Evolutionary conservation across 2,888 invertebrate genomes (phyloP).

Genomic region (Cantharis rufa): DNA sequence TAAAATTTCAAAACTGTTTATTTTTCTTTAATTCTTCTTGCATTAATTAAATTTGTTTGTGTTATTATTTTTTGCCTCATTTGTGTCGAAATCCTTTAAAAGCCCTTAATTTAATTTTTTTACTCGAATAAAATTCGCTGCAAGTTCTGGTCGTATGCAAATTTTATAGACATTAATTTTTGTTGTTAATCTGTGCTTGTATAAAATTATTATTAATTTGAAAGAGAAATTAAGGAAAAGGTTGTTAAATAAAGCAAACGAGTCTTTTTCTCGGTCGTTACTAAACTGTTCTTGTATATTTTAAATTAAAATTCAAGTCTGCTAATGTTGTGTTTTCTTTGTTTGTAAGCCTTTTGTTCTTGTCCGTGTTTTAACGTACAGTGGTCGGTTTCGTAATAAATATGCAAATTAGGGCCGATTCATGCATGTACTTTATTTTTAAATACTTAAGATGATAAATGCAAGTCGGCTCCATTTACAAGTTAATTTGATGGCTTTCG

Average conservation of each 20-base stretch:
- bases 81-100: not conserved
- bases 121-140: not conserved
- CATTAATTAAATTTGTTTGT: not conserved
- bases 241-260: conserved; percentile 2
- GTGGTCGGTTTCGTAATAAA: conserved; percentile 47
- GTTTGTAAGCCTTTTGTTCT: conserved; percentile 48
- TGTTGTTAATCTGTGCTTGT: conserved; percentile 2
- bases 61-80: not conserved
- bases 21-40: not conserved
- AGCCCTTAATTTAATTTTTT: not conserved
- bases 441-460: conserved; percentile 25
- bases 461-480: conserved; percentile 15
- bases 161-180: not conserved
- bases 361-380: conserved; percentile 45
- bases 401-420: conserved; percentile 44
- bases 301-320: conserved; percentile 52
- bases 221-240: not conserved
- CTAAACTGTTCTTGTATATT: conserved; percentile 32
- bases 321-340: conserved; percentile 50
- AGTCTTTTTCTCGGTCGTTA: conserved; percentile 3
- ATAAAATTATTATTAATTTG: conserved; percentile 2
- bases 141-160: not conserved
- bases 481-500: conserved; percentile 20
- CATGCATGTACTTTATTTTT: conserved; percentile 26
- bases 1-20: not conserved